Percentiles rank a stretch among this genome's conserved stretches.
Evolutionary conservation across 1,140 invertebrate species (phyloP).

Genomic region (Drosophila sp.): DNA sequence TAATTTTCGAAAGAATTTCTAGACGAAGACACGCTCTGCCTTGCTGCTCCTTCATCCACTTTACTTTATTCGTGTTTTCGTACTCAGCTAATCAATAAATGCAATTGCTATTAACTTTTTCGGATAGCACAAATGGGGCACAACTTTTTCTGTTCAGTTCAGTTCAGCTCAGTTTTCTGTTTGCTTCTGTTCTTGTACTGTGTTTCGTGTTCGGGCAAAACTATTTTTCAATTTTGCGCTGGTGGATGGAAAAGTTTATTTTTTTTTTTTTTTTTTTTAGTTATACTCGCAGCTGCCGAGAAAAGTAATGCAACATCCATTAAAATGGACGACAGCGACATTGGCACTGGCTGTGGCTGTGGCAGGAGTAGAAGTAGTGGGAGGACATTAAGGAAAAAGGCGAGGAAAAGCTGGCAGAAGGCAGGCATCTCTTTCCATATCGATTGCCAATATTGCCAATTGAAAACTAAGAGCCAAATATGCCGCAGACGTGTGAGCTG

Average conservation of each 20-base stretch:
- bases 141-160: slow-evolving; percentile 35
- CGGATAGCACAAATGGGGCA: slow-evolving; percentile 19
- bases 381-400: slow-evolving; percentile 42
- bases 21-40: slow-evolving; percentile 6
- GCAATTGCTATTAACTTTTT: slow-evolving; percentile 56
- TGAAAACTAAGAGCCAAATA: slow-evolving; percentile 48
- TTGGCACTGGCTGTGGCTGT: slow-evolving; percentile 6
- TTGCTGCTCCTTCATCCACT: neutral
- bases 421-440: slow-evolving; percentile 31
- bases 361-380: slow-evolving; percentile 10
- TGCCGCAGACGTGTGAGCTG: slow-evolving; percentile 1
- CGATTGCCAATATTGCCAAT: slow-evolving; percentile 72
- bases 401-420: slow-evolving; percentile 10
- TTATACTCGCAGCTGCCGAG: slow-evolving; percentile 37
- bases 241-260: slow-evolving; percentile 44
- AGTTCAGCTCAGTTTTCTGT: neutral
- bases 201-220: slow-evolving; percentile 45
- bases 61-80: slow-evolving; percentile 11
- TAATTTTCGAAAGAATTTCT: slow-evolving; percentile 3
- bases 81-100: slow-evolving; percentile 63
- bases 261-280: slow-evolving; percentile 27
- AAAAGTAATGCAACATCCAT: slow-evolving; percentile 73
- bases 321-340: slow-evolving; percentile 55
- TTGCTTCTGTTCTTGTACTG: slow-evolving; percentile 1
- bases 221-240: slow-evolving; percentile 73